phyloP scores from a whole-genome alignment of 2,113 vertebrate species.

The Osmerus mordax region DNA sequence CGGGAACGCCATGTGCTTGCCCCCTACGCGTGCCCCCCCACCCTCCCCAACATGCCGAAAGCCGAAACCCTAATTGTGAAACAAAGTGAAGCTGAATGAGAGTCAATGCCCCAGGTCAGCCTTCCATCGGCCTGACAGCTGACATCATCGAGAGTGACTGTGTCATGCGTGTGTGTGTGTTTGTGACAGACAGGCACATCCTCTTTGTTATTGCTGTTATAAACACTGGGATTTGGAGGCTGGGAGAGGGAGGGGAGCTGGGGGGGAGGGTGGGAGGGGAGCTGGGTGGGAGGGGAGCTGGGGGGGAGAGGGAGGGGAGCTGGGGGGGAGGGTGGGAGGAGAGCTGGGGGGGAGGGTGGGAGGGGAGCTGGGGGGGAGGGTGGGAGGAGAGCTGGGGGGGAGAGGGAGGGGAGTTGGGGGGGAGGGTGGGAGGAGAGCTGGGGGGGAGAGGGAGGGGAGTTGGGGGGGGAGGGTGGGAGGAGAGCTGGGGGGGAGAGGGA shows the following conservation, averaged over 20 bases:
- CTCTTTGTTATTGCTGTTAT: constrained; percentile 11
- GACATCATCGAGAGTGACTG: constrained; percentile 32
- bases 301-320: too few relatives aligned
- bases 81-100: constrained; percentile 46
- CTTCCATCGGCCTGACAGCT: constrained; percentile 32
- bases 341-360: too few relatives aligned
- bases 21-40: background rate
- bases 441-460: too few relatives aligned
- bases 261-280: background rate
- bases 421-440: background rate
- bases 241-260: too few relatives aligned
- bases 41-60: constrained; percentile 7
- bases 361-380: too few relatives aligned
- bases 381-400: background rate
- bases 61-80: constrained; percentile 34
- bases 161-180: background rate
- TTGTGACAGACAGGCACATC: background rate
- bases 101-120: constrained; percentile 31
- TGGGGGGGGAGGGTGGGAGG: background rate
- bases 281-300: background rate
- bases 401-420: background rate
- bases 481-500: background rate
- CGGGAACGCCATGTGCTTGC: constrained; percentile 22
- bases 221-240: constrained; percentile 13
- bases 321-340: background rate